phyloP scores from a whole-genome alignment of 2,797 vertebrate genomes.

The Artibeus jamaicensis region DNA sequence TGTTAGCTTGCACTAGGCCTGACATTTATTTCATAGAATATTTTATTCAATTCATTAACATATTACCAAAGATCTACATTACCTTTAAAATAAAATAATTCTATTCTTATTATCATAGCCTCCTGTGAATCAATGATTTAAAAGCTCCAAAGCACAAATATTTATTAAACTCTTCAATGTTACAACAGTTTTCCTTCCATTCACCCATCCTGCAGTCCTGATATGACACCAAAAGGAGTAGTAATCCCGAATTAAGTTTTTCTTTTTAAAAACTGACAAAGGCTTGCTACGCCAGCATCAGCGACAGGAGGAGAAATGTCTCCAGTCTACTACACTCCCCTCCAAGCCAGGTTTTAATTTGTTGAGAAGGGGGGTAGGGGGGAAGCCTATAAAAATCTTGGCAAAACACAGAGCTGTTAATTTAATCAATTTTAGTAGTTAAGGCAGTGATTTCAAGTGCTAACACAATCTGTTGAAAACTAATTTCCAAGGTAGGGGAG shows the following conservation, averaged over 20 bases:
- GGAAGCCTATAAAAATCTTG: constrained; percentile 77
- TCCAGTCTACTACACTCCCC: constrained; percentile 67
- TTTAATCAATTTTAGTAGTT: constrained; percentile 78
- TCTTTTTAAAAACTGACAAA: constrained; percentile 72
- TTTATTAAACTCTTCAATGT: constrained; percentile 66
- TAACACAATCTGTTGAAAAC: constrained; percentile 75
- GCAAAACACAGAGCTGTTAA: constrained; percentile 78
- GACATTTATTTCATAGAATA: constrained; percentile 37
- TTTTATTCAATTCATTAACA: constrained; percentile 50
- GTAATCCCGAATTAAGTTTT: constrained; percentile 67
- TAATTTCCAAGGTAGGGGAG: constrained; percentile 77
- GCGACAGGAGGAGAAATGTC: constrained; percentile 73
- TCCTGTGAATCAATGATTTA: constrained; percentile 5
- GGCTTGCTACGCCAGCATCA: constrained; percentile 69
- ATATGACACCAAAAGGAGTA: constrained; percentile 54
- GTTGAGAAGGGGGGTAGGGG: constrained; percentile 47
- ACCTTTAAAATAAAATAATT: constrained; percentile 50
- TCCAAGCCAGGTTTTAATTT: constrained; percentile 77
- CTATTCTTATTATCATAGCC: constrained; percentile 39
- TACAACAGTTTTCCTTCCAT: constrained; percentile 60
- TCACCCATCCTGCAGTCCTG: constrained; percentile 28
- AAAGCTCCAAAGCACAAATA: constrained; percentile 57
- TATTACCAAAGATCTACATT: constrained; percentile 26
- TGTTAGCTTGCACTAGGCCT: constrained; percentile 23
- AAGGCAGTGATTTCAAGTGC: constrained; percentile 74